A percentile compares a stretch with the other conserved stretches of the same genome.
phyloP scores from a whole-genome alignment of 2,113 vertebrate genomes.

The Alectura lathami region DNA sequence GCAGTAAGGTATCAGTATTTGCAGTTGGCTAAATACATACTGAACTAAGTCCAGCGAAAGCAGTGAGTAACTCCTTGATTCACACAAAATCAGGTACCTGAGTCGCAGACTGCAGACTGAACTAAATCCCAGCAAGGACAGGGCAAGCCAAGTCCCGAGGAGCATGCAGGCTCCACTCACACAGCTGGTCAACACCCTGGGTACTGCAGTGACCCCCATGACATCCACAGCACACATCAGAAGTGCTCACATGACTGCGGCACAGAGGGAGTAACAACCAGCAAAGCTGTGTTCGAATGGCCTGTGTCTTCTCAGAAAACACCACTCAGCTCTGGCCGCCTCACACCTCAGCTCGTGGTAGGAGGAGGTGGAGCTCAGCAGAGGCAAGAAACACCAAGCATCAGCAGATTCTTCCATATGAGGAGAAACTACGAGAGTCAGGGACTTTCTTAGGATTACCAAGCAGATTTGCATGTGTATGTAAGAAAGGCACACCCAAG shows the following conservation, averaged over 20 bases:
- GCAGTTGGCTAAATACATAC: background rate
- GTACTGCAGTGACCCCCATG: background rate
- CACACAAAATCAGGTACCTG: background rate
- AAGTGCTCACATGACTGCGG: background rate
- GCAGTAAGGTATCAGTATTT: background rate
- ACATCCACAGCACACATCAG: background rate
- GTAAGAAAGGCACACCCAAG: background rate
- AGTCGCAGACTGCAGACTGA: background rate
- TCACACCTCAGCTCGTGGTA: background rate
- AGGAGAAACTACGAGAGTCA: background rate
- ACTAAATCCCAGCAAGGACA: background rate
- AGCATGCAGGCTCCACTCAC: background rate
- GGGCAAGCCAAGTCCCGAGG: background rate
- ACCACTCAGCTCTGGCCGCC: background rate
- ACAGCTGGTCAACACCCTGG: background rate
- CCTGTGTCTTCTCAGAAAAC: background rate
- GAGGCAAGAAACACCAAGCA: background rate
- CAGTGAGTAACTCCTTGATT: background rate
- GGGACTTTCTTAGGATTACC: background rate
- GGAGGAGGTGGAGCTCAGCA: background rate
- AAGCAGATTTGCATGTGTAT: background rate
- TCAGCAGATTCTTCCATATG: background rate
- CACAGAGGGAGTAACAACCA: background rate
- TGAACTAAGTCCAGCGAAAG: background rate
- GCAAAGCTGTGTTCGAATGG: background rate